Evolutionary conservation across 2,888 invertebrate species (phyloP).

Genomic region (Eurytoma californica): DNA sequence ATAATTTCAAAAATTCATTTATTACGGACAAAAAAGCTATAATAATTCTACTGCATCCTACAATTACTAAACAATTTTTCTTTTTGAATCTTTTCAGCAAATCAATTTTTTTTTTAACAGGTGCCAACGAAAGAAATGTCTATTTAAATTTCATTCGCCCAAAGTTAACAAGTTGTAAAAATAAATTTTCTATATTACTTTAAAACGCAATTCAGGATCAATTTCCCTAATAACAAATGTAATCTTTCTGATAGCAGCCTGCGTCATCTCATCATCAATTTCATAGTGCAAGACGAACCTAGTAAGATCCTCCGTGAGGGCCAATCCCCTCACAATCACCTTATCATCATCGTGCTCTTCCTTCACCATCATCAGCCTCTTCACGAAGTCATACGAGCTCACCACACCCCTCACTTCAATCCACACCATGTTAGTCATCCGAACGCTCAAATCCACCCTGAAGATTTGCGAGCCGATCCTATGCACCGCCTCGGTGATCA

Average conservation of each 20-base stretch:
- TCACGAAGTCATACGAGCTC: slow-evolving; percentile 77
- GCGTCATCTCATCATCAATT: slow-evolving; percentile 81
- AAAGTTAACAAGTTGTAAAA: background rate
- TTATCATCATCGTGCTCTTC: slow-evolving; percentile 76
- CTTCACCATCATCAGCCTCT: slow-evolving; percentile 76
- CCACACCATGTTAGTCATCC: slow-evolving; percentile 87
- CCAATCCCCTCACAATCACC: slow-evolving; percentile 79
- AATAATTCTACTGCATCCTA: too few species aligned
- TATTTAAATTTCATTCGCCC: too few species aligned
- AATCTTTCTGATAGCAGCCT: slow-evolving; percentile 84
- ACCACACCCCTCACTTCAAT: slow-evolving; percentile 81
- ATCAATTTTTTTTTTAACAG: too few species aligned
- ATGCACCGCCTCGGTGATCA: slow-evolving; percentile 82
- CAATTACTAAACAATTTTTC: too few species aligned
- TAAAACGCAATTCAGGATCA: background rate
- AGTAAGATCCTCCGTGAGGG: slow-evolving; percentile 79
- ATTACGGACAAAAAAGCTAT: too few species aligned
- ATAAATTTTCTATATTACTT: background rate
- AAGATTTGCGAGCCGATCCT: slow-evolving; percentile 80
- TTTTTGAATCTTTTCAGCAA: too few species aligned
- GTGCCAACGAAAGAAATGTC: too few species aligned
- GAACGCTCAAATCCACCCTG: slow-evolving; percentile 78
- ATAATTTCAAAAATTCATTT: too few species aligned
- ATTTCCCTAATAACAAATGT: slow-evolving; percentile 79
- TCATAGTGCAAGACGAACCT: slow-evolving; percentile 85